phyloP scores from a whole-genome alignment of 1,140 invertebrate genomes.

The Bathynomus jamesi region DNA sequence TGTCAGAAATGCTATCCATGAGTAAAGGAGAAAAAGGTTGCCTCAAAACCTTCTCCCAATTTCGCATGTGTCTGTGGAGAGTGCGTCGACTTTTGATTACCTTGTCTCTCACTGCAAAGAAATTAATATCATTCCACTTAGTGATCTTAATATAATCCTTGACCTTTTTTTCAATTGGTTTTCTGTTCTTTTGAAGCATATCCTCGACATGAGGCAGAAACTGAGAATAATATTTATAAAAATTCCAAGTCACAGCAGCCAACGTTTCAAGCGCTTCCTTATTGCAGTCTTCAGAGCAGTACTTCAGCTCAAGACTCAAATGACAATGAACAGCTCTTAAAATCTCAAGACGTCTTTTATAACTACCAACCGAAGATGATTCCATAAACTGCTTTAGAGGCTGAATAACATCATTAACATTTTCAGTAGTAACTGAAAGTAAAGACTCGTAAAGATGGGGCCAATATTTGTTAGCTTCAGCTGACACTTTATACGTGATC shows the following conservation, averaged over 20 bases:
- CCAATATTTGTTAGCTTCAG: constrained; percentile 28
- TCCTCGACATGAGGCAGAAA: constrained; percentile 58
- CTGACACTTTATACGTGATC: constrained; percentile 42
- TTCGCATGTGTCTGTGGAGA: constrained; percentile 74
- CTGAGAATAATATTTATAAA: constrained; percentile 75
- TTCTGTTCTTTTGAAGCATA: constrained; percentile 56
- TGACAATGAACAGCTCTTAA: constrained; percentile 70
- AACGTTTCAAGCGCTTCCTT: constrained; percentile 46
- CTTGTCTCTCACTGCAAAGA: constrained; percentile 83
- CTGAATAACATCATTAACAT: constrained; percentile 44
- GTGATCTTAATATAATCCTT: constrained; percentile 91
- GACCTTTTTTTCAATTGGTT: constrained; percentile 82
- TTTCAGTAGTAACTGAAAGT: constrained; percentile 42
- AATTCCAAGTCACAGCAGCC: constrained; percentile 68
- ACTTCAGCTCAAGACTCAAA: constrained; percentile 49
- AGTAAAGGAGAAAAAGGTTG: constrained; percentile 42
- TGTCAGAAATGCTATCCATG: constrained; percentile 16
- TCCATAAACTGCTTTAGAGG: constrained; percentile 73
- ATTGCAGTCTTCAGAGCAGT: constrained; percentile 44
- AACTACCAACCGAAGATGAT: constrained; percentile 73
- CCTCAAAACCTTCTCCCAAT: constrained; percentile 54
- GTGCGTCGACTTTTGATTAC: constrained; percentile 79
- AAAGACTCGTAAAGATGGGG: constrained; percentile 27
- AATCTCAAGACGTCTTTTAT: constrained; percentile 65
- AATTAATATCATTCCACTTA: constrained; percentile 91